Evolutionary conservation across 1,140 invertebrate genomes (phyloP), one percentile per base, ranked within the genome.

Genomic region (Tetragnatha versicolor): DNA sequence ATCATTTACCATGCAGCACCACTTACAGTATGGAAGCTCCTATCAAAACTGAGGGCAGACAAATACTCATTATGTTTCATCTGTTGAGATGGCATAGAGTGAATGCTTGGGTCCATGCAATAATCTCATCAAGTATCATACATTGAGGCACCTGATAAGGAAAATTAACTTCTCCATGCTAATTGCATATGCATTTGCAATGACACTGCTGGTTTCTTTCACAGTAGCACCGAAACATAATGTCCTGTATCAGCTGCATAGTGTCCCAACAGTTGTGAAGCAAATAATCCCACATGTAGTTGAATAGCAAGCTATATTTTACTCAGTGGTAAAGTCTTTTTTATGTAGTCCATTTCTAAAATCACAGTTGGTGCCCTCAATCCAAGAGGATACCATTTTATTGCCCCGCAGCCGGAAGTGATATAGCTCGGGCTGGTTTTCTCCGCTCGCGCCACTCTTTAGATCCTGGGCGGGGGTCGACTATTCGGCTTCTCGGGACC

Each of bases 221-320:
- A 29, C 53, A 61, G 45, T 76, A 45, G 60, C n/a, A n/a, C n/a
- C n/a, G n/a, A n/a, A n/a, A 65, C 31, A 53, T 27, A 51, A 37
- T 29, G 12, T 55, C 51, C 31, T 33, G 33, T 76, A 76, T 58
- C 73, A 76, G 60, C 73, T 76, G 20, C 61, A 65, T 20, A 65
- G 33, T 53, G 68, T 17, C 31, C 61, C 73, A 76, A 76, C 73
- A 76, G 73, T 33, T 53, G 73, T 76, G 60, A 76, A 76, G 60
- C 70, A 75, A 75, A 33, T 61, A 58, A 17, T 75, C 72, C 39
- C 58, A 76, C 72, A 76, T 31, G 60, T 65, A 65, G 42, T 65
- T 76, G 66, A 27, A 76, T 65, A 76, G 73, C 73, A 76, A 76
- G 73, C 73, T 53, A 76, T n/a, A n/a, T n/a, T n/a, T n/a, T n/a